These are phyloP conservation scores for Hydrolagus colliei DNA, from an alignment of 2,797 vertebrate species.

Conservation along the genomic window DNA sequence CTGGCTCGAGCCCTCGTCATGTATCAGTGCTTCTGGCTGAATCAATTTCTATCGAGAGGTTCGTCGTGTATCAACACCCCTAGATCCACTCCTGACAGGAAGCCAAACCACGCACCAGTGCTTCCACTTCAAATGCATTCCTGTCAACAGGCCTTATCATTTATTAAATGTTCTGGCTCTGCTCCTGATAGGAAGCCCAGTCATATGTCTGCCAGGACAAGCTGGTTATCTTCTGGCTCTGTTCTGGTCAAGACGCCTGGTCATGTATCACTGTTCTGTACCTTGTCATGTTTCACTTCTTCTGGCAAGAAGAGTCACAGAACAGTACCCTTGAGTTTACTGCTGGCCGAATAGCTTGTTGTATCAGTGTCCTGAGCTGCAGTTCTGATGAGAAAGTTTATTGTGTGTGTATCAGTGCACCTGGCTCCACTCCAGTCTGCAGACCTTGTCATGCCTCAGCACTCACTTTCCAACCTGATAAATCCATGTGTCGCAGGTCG, in stretches of 20 bases:
- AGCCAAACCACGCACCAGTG: not conserved
- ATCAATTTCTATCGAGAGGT: not conserved
- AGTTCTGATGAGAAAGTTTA: not conserved
- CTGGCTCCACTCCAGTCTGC: not conserved
- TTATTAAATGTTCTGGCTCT: not conserved
- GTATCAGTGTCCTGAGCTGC: not conserved
- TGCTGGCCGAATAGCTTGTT: not conserved
- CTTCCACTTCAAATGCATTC: not conserved
- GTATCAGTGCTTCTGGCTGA: not conserved
- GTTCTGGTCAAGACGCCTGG: not conserved
- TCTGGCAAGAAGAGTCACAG: not conserved
- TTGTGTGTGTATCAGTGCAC: not conserved
- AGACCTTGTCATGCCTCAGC: not conserved
- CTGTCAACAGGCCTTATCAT: not conserved
- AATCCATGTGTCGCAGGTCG: not conserved
- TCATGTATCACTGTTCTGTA: slow-evolving; percentile 8
- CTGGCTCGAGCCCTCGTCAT: not conserved
- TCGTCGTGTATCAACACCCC: not conserved
- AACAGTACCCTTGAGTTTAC: not conserved
- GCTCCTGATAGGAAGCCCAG: not conserved
- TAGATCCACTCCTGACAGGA: not conserved
- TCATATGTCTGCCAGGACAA: not conserved
- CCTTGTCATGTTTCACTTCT: not conserved
- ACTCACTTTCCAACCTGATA: not conserved
- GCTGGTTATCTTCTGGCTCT: not conserved